phyloP scores from a whole-genome alignment of 2,113 vertebrate species.

The Propithecus coquereli region DNA sequence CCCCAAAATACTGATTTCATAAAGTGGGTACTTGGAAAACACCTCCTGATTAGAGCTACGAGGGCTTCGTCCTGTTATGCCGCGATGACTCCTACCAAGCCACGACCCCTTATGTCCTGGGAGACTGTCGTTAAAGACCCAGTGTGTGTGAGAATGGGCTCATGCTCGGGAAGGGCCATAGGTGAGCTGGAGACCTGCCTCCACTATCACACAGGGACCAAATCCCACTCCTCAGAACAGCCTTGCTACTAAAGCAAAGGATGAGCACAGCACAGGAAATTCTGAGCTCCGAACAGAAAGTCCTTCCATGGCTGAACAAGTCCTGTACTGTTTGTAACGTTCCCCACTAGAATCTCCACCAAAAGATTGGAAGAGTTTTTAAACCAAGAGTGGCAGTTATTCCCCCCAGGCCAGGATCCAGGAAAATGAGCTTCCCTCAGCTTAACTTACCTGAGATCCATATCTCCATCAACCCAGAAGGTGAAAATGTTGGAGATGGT shows the following conservation, averaged over 20 bases:
- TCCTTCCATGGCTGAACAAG: not conserved
- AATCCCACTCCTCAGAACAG: not conserved
- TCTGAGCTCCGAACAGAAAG: not conserved
- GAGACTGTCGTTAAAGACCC: not conserved
- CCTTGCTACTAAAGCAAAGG: not conserved
- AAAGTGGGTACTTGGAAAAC: not conserved
- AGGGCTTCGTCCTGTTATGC: not conserved
- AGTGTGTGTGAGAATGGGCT: not conserved
- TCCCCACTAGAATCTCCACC: not conserved
- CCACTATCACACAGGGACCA: not conserved
- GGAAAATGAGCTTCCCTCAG: not conserved
- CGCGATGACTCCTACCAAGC: not conserved
- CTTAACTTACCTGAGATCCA: constrained; percentile 82
- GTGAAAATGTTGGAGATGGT: constrained; percentile 80
- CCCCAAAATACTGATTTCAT: not conserved
- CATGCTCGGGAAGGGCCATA: not conserved
- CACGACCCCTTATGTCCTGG: not conserved
- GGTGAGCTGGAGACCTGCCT: not conserved
- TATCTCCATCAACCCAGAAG: constrained; percentile 84
- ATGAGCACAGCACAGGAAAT: not conserved
- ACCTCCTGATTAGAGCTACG: not conserved
- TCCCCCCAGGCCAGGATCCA: not conserved
- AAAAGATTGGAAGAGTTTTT: not conserved
- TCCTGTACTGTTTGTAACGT: not conserved
- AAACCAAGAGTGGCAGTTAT: not conserved